These are phyloP conservation scores for Grantiella picta DNA, from an alignment of 2,113 vertebrate species.

Conservation along the genomic window DNA sequence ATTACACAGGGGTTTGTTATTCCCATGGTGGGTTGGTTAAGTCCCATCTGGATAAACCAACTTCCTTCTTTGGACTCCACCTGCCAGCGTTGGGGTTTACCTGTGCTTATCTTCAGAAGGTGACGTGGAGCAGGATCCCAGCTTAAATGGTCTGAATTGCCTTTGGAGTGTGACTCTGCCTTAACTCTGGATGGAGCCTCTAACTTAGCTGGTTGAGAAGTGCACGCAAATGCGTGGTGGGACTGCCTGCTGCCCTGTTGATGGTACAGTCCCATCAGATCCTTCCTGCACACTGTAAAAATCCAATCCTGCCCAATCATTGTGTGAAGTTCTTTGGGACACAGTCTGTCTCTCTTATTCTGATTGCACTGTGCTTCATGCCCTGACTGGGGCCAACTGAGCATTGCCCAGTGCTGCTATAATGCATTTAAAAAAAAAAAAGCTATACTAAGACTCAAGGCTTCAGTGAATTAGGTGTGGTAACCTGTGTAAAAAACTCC, in stretches of 20 bases:
- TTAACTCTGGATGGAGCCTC: not conserved
- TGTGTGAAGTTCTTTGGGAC: not conserved
- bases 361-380: not conserved
- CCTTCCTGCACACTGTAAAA: not conserved
- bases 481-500: not conserved
- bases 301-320: not conserved
- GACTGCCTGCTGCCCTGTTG: not conserved
- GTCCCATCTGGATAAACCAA: not conserved
- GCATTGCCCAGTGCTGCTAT: not conserved
- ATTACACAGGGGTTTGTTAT: not conserved
- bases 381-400: not conserved
- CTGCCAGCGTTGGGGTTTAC: not conserved
- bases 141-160: not conserved
- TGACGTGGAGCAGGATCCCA: not conserved
- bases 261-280: not conserved
- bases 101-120: not conserved
- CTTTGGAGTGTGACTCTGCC: not conserved
- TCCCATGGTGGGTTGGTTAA: rapidly evolving
- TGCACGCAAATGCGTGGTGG: not conserved
- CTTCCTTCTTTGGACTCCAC: not conserved
- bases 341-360: not conserved
- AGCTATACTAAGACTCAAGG: not conserved
- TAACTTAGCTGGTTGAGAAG: not conserved
- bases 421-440: not conserved
- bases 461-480: not conserved